Conservation (phyloP, 2,797 vertebrate genomes). For the Molossus molossus region DNA sequence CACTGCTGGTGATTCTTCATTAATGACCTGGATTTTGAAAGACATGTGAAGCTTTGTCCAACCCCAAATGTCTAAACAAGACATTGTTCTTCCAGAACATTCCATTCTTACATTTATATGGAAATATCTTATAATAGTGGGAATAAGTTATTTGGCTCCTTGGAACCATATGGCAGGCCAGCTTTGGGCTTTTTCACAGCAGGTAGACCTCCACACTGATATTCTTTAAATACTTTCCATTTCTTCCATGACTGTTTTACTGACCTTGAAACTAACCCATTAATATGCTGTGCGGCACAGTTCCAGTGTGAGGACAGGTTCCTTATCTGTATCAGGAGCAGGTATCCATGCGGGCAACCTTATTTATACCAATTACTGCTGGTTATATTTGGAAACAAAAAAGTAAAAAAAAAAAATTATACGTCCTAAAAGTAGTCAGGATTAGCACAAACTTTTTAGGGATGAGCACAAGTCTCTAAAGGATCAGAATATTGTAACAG, state of each 20-base stretch:
- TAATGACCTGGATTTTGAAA: neutral
- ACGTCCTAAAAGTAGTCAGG: neutral
- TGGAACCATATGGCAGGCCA: neutral
- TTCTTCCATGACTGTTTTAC: neutral
- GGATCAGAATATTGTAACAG: neutral
- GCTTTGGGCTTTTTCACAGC: neutral
- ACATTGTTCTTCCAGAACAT: neutral
- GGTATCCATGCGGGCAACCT: neutral
- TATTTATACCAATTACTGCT: constrained; percentile 48
- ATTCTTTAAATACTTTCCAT: neutral
- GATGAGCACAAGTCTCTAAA: neutral
- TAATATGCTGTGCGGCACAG: neutral
- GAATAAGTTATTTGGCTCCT: neutral
- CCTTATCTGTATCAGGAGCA: neutral
- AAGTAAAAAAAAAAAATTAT: neutral
- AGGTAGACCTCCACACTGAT: neutral
- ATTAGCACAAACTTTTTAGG: constrained; percentile 10
- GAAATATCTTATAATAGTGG: neutral
- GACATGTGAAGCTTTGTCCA: neutral
- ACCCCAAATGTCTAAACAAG: neutral
- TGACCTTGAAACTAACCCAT: neutral
- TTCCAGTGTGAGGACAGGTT: neutral
- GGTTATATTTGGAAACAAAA: neutral
- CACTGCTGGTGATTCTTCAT: neutral
- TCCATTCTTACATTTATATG: neutral